Evolutionary conservation across 1,140 invertebrate genomes (phyloP).

Genomic region (Drosophila punjabiensis): DNA sequence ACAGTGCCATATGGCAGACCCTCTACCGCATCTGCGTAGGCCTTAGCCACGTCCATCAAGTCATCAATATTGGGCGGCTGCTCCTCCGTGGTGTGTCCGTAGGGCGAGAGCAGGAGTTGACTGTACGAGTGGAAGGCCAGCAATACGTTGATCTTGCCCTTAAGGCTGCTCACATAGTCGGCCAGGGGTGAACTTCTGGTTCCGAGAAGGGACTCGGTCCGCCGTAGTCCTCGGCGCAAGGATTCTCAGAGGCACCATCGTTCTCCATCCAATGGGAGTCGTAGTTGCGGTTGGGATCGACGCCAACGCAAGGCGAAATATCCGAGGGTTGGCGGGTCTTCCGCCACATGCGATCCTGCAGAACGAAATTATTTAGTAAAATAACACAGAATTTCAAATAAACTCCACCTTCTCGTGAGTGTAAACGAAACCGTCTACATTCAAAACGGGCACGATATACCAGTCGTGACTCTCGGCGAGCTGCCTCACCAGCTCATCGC

Average conservation of each 20-base stretch:
- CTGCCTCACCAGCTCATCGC: conserved; percentile 68
- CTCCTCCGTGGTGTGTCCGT: conserved; percentile 85
- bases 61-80: conserved; percentile 86
- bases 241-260: conserved; percentile 71
- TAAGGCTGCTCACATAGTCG: conserved; percentile 86
- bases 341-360: conserved; percentile 86
- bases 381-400: neutral
- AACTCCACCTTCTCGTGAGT: conserved; percentile 84
- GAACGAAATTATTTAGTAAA: neutral
- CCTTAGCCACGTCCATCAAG: conserved; percentile 86
- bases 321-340: conserved; percentile 85
- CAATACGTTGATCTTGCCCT: conserved; percentile 86
- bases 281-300: conserved; percentile 90
- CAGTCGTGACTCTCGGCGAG: conserved; percentile 87
- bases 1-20: conserved; percentile 86
- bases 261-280: conserved; percentile 88
- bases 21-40: conserved; percentile 85
- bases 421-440: conserved; percentile 91
- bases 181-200: conserved; percentile 89
- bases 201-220: conserved; percentile 92
- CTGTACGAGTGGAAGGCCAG: conserved; percentile 87
- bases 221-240: conserved; percentile 89
- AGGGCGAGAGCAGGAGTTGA: conserved; percentile 86
- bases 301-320: conserved; percentile 86
- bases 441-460: conserved; percentile 89